Evolutionary conservation across 1,140 invertebrate genomes (phyloP).

Genomic region (Halictus rubicundus): DNA sequence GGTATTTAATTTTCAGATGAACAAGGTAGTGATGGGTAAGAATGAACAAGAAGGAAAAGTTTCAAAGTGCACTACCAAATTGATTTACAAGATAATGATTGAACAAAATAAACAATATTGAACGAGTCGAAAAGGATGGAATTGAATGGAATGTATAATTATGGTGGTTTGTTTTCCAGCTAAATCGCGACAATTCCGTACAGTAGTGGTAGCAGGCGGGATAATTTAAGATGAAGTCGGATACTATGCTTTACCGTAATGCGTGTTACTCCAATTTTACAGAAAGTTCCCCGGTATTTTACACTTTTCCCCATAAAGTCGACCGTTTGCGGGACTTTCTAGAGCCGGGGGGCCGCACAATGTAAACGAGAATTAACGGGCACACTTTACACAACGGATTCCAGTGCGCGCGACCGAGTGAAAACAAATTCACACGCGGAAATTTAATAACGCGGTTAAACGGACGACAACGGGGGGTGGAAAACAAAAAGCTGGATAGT

Average conservation of each 20-base stretch:
- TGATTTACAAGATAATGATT: too few species aligned
- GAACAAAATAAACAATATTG: too few species aligned
- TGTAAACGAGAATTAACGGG: constrained; percentile 40
- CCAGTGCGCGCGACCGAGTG: not conserved
- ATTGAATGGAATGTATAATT: too few species aligned
- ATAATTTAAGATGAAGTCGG: constrained; percentile 6
- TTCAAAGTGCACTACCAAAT: too few species aligned
- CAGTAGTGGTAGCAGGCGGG: too few species aligned
- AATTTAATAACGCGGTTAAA: constrained; percentile 38
- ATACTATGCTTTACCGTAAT: not conserved
- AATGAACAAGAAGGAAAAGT: too few species aligned
- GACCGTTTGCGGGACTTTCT: not conserved
- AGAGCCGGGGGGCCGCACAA: constrained; percentile 4
- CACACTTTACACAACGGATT: constrained; percentile 5
- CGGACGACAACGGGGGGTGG: not conserved
- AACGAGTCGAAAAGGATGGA: too few species aligned
- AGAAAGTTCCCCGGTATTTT: constrained; percentile 25
- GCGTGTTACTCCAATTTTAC: constrained; percentile 18
- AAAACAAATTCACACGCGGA: constrained; percentile 34
- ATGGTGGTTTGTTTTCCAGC: too few species aligned
- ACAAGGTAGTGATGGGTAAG: too few species aligned
- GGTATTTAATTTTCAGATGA: too few species aligned
- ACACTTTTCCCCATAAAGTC: constrained; percentile 24
- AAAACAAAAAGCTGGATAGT: not conserved
- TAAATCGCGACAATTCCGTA: not conserved